Evolutionary conservation across 2,113 vertebrate species (phyloP).

Genomic region (Percina caprodes): DNA sequence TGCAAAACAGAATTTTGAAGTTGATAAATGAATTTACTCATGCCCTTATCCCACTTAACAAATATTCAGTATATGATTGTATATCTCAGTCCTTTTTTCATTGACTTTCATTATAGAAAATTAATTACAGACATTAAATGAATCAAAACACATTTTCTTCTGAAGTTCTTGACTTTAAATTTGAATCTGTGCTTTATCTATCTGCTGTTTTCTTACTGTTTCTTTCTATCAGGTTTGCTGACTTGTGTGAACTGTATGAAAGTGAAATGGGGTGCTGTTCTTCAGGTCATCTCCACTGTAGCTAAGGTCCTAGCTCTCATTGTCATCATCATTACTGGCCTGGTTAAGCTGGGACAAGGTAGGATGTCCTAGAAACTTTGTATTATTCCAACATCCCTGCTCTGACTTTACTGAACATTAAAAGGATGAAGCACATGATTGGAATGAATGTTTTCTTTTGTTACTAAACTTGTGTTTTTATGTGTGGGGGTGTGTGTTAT

Average conservation of each 20-base stretch:
- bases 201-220: not conserved
- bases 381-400: not conserved
- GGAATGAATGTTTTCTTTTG: not conserved
- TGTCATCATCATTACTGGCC: slow-evolving; percentile 84
- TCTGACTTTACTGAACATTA: not conserved
- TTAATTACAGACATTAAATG: not conserved
- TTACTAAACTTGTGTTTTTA: not conserved
- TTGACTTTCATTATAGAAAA: not conserved
- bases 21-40: not conserved
- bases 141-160: not conserved
- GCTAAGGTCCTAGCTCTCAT: slow-evolving; percentile 87
- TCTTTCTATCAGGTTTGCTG: slow-evolving; percentile 75
- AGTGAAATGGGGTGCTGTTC: slow-evolving; percentile 87
- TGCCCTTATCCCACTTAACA: not conserved
- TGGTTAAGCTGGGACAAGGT: slow-evolving; percentile 85
- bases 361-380: not conserved
- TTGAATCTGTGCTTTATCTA: not conserved
- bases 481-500: too few species aligned
- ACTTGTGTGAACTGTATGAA: slow-evolving; percentile 87
- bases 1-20: not conserved
- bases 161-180: not conserved
- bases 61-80: not conserved
- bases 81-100: not conserved
- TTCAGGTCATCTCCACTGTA: slow-evolving; percentile 86
- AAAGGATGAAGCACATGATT: not conserved